A percentile compares a stretch with the other conserved stretches of the same genome.
Evolutionary conservation across 2,797 vertebrate species (phyloP).

Genomic region (Acipenser ruthenus): DNA sequence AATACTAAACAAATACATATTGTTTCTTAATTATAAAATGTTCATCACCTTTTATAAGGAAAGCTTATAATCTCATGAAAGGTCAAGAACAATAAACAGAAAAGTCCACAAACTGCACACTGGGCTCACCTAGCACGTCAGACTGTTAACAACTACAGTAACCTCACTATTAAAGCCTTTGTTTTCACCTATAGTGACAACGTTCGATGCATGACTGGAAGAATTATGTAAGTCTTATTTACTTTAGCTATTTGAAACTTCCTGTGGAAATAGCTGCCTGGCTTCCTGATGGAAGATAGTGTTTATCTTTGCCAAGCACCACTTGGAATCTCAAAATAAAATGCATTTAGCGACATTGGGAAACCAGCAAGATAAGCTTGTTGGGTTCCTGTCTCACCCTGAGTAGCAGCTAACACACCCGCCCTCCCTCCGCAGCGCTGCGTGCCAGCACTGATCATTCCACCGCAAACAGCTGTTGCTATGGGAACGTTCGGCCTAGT

Average conservation of each 20-base stretch:
- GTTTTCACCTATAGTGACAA: slow-evolving; percentile 59
- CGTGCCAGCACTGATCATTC: slow-evolving; percentile 47
- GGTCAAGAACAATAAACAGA: too few species aligned
- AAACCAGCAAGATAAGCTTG: slow-evolving; percentile 78
- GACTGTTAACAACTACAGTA: too few species aligned
- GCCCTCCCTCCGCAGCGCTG: slow-evolving; percentile 51
- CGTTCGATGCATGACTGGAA: slow-evolving; percentile 49
- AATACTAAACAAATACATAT: too few species aligned
- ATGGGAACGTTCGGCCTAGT: neutral
- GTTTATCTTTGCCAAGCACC: slow-evolving; percentile 99
- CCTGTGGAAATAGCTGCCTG: slow-evolving; percentile 95
- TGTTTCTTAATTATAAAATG: too few species aligned
- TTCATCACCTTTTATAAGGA: too few species aligned
- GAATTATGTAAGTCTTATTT: slow-evolving; percentile 78
- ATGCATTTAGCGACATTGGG: slow-evolving; percentile 74
- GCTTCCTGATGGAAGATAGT: slow-evolving; percentile 99
- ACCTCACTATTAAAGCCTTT: slow-evolving; percentile 9
- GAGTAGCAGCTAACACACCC: slow-evolving; percentile 65
- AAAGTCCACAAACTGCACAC: too few species aligned
- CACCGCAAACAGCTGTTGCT: neutral
- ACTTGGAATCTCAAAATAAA: slow-evolving; percentile 98
- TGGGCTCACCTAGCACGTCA: too few species aligned
- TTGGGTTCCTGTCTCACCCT: slow-evolving; percentile 83
- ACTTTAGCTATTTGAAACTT: slow-evolving; percentile 98
- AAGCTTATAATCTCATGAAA: too few species aligned